A percentile compares a stretch with the other conserved stretches of the same genome.
Conservation (phyloP, 2,888 invertebrate genomes). For the Mechanitis messenoides region DNA sequence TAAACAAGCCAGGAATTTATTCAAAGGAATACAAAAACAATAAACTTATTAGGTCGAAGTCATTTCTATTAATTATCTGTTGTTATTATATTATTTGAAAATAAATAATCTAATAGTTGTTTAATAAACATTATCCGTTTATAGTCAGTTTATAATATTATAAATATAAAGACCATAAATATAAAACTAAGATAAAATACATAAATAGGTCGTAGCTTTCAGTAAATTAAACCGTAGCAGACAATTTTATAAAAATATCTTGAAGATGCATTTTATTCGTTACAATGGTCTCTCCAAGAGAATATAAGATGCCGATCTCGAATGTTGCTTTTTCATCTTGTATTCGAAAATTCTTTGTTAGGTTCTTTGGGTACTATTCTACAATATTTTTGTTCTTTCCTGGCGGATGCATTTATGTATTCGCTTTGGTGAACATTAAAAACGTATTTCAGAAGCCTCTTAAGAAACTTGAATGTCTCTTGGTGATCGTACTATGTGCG, state of each 20-base stretch:
- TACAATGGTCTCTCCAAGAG: constrained; percentile 10
- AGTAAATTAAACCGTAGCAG: constrained; percentile 5
- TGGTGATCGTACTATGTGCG: constrained; percentile 4
- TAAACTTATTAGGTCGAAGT: no score
- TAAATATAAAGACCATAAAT: neutral
- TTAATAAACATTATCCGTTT: neutral
- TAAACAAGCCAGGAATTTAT: no score
- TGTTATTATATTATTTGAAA: no score
- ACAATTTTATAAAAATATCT: constrained; percentile 6
- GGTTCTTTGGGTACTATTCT: no score
- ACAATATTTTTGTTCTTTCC: constrained; percentile 20
- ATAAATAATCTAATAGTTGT: no score
- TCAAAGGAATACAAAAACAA: no score
- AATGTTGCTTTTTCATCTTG: constrained; percentile 23
- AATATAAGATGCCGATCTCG: constrained; percentile 21
- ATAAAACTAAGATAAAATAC: neutral
- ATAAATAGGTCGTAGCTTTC: constrained; percentile 8
- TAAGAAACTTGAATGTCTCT: constrained; percentile 11
- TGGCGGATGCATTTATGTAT: constrained; percentile 16
- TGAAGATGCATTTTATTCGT: constrained; percentile 5
- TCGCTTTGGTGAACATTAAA: constrained; percentile 14
- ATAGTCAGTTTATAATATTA: neutral
- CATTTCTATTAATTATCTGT: no score
- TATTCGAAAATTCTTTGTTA: constrained; percentile 22
- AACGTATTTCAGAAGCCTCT: constrained; percentile 14